phyloP scores from a whole-genome alignment of 2,797 vertebrate genomes.

The Eleutherodactylus coqui region DNA sequence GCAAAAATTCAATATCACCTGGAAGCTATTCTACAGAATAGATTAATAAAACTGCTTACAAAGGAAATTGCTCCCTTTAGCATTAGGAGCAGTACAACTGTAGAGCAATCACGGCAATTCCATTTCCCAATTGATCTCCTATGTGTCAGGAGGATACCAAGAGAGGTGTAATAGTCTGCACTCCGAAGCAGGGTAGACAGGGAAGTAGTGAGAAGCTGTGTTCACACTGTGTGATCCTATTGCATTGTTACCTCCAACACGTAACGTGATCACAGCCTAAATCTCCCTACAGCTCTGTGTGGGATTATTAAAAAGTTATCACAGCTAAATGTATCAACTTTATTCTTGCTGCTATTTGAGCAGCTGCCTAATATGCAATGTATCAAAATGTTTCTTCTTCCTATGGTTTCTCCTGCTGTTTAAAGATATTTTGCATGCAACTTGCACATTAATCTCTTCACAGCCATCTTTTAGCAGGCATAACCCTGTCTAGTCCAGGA shows the following conservation, averaged over 20 bases:
- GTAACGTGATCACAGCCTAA: neutral
- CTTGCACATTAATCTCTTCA: neutral
- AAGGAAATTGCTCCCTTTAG: neutral
- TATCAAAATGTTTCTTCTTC: neutral
- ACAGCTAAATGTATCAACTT: too few species aligned
- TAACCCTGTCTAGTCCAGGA: neutral
- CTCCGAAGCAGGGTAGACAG: neutral
- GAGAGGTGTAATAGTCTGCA: neutral
- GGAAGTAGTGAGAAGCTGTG: neutral
- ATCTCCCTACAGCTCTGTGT: neutral
- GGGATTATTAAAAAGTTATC: too few species aligned
- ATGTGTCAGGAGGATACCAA: neutral
- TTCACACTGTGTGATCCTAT: too few species aligned
- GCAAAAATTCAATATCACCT: neutral
- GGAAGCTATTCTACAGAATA: neutral
- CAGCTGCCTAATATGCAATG: neutral
- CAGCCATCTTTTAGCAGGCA: neutral
- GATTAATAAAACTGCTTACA: neutral
- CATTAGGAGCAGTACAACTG: neutral
- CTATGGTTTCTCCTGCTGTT: neutral
- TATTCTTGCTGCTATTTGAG: neutral
- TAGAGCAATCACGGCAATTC: neutral
- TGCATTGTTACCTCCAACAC: too few species aligned
- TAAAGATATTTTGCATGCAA: neutral
- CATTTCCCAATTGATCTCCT: neutral